These are phyloP conservation scores for Penaeus indicus DNA, from an alignment of 1,140 invertebrate genomes.

Conservation along the genomic window DNA sequence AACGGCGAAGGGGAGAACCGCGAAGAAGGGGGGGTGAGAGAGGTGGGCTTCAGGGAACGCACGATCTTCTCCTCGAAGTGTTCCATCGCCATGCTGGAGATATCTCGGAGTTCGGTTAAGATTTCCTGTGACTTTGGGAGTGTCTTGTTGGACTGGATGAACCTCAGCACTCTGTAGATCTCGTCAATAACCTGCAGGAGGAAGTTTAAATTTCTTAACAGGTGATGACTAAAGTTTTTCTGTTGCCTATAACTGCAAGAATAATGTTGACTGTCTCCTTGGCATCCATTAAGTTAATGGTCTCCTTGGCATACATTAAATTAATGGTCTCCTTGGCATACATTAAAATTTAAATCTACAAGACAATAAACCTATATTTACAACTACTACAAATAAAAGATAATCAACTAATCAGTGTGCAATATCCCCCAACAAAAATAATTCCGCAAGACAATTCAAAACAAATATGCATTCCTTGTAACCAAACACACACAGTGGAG, in stretches of 20 bases:
- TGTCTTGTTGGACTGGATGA: constrained; percentile 78
- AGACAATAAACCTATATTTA: too few species aligned
- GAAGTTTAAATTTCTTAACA: not conserved
- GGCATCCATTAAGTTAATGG: too few species aligned
- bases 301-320: too few species aligned
- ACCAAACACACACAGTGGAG: too few species aligned
- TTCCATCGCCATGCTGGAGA: constrained; percentile 96
- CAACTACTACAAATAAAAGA: too few species aligned
- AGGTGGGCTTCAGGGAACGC: constrained; percentile 69
- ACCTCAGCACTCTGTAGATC: constrained; percentile 80
- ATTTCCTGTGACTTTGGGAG: constrained; percentile 86
- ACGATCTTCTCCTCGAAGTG: constrained; percentile 94
- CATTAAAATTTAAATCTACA: too few species aligned
- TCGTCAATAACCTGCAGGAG: constrained; percentile 86
- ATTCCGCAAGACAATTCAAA: too few species aligned
- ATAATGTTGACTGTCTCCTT: not conserved
- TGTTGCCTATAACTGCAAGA: not conserved
- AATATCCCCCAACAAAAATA: too few species aligned
- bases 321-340: too few species aligned
- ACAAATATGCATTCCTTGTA: too few species aligned
- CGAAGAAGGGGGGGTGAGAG: constrained; percentile 22
- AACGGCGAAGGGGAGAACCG: constrained; percentile 38
- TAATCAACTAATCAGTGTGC: too few species aligned
- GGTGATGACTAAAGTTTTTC: not conserved
- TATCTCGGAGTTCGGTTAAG: constrained; percentile 88